These are phyloP conservation scores for Hydrozoanthus gracilis DNA, from an alignment of 92 coral and sea anemone species.

Conservation along the genomic window DNA sequence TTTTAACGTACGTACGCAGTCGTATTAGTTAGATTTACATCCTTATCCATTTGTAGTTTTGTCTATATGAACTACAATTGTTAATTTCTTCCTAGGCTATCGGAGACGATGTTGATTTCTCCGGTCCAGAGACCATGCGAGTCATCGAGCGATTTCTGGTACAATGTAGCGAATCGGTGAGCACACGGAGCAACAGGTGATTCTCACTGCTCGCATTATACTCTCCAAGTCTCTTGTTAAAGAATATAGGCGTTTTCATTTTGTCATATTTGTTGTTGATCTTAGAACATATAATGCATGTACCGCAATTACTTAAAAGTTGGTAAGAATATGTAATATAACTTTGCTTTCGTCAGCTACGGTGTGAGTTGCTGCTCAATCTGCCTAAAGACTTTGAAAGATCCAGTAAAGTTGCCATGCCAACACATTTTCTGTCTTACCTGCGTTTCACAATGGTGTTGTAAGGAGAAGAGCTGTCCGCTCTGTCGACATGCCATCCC, in stretches of 20 bases:
- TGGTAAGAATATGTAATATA: neutral
- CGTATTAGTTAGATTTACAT: neutral
- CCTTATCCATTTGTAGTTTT: neutral
- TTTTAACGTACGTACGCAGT: too few relatives aligned
- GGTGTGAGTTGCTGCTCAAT: slow-evolving; percentile 59
- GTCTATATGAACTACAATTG: neutral
- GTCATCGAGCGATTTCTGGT: slow-evolving; percentile 71
- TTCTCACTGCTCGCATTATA: neutral
- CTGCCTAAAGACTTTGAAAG: slow-evolving; percentile 56
- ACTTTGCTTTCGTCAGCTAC: slow-evolving; percentile 28
- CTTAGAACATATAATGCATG: too few relatives aligned
- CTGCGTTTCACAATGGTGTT: slow-evolving; percentile 59
- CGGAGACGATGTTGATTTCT: slow-evolving; percentile 79
- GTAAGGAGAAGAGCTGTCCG: slow-evolving; percentile 53
- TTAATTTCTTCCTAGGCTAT: slow-evolving; percentile 58
- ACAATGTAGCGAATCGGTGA: slow-evolving; percentile 64
- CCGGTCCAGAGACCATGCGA: slow-evolving; percentile 65
- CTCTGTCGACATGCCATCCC: slow-evolving; percentile 52
- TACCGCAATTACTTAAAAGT: too few relatives aligned
- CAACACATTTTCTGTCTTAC: slow-evolving; percentile 58
- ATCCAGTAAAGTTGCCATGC: slow-evolving; percentile 70
- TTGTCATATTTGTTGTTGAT: too few relatives aligned
- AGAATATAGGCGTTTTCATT: neutral
- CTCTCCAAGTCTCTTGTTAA: neutral
- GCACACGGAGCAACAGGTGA: slow-evolving; percentile 62